These are phyloP conservation scores for Micoletzkya japonica DNA, from an alignment of 2,888 invertebrate genomes.

Conservation along the genomic window DNA sequence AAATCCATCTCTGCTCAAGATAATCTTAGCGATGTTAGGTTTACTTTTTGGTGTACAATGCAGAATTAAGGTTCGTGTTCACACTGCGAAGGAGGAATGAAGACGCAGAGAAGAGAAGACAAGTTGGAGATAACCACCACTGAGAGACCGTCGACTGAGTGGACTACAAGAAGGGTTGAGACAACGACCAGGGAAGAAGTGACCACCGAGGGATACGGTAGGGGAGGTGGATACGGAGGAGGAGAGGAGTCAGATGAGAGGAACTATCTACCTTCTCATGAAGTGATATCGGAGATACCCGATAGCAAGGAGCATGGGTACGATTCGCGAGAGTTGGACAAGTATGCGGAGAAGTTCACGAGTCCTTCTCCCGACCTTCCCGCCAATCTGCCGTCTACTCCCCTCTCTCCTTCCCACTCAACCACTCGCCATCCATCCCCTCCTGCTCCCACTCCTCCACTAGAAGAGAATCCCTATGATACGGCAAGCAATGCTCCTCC, in stretches of 20 bases:
- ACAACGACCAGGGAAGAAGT: not conserved
- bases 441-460: too few species aligned
- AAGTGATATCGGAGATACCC: not conserved
- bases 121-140: not conserved
- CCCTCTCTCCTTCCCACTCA: not conserved
- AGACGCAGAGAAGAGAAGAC: not conserved
- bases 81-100: constrained; percentile 6
- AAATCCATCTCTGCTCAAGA: too few species aligned
- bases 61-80: constrained; percentile 11
- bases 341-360: not conserved
- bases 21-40: too few species aligned
- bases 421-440: too few species aligned
- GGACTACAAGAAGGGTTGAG: not conserved
- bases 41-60: not conserved
- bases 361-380: not conserved
- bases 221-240: too few species aligned
- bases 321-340: constrained; percentile 17
- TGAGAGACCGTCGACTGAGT: not conserved
- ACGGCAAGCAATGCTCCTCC: not conserved
- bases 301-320: constrained; percentile 17
- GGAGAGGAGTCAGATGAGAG: constrained; percentile 13
- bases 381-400: not conserved
- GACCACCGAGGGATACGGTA: too few species aligned
- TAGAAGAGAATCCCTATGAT: not conserved
- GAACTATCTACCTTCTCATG: constrained; percentile 9